Base-by-base conservation (phyloP, 2,797 vertebrate genomes). In the Halcyon leucocephala region DNA sequence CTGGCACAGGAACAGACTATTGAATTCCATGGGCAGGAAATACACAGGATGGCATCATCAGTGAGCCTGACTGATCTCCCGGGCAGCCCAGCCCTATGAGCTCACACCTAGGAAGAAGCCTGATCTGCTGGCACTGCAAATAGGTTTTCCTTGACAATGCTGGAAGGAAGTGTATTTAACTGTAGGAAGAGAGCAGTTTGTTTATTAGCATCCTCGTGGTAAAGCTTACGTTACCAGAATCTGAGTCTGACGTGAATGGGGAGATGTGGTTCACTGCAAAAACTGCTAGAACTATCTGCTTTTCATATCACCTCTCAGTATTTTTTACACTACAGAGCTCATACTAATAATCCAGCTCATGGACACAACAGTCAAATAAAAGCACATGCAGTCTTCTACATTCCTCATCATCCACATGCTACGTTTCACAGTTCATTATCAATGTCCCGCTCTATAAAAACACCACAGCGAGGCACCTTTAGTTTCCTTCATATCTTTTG, bases 361-460 rank as follows among this genome's bases (percentile, higher is more conserved):
- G 35, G 77, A 90, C 79, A 87, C 2, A 1, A 95, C 79, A 79
- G 88, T 87, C 74, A 93, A 71, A 71, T 61, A 77, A 58, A 84
- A 93, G 52, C 52, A 82, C 90, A 88, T 95, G 91, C 94, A 96
- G n/a, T 49, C 82, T 79, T 92, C 52, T 80, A 95, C 79, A 94
- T 78, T 94, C 86, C 77, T 70, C 51, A 61, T 73, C 78, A 93
- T 39, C 54, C 33, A 8, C 94, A 91, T 96, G 94, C 95, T 90
- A 90, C 20, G 2, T 87, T 93, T 84, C 83, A 94, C 86, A 90
- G 78, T 78, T 94, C 52, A 65, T 86, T 92, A 78, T 65, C 79
- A 86, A 88, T 11, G 39, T 20, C 73, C 60, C 9, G 31, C 49
- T 79, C 81, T 29, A 57, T 26, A 70, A 84, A 90, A 83, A 73